A percentile compares a stretch with the other conserved stretches of the same genome.
Conservation (phyloP, 2,797 vertebrate genomes). For the Melanotaenia maccullochi region DNA sequence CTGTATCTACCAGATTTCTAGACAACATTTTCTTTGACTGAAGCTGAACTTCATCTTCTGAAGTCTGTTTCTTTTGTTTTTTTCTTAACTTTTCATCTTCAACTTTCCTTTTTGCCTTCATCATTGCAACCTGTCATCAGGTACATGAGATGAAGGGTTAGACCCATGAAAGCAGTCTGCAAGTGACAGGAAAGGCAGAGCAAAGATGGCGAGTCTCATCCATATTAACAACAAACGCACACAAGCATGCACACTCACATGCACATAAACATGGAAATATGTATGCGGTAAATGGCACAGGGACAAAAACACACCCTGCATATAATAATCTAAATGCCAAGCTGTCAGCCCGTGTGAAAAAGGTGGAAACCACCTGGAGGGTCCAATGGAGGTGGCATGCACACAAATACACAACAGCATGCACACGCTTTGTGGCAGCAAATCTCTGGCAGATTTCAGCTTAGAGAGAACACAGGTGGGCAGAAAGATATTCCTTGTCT, state of each 20-base stretch:
- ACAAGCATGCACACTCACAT: neutral
- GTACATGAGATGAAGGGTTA: conserved; percentile 28
- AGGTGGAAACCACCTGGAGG: conserved; percentile 41
- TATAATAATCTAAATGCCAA: conserved; percentile 33
- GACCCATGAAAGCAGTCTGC: conserved; percentile 44
- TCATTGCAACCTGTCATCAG: conserved; percentile 37
- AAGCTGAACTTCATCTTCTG: conserved; percentile 4
- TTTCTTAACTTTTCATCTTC: conserved; percentile 16
- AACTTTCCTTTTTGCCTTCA: conserved; percentile 19
- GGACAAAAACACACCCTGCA: conserved; percentile 22
- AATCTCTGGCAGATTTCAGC: conserved; percentile 36
- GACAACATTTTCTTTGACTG: neutral
- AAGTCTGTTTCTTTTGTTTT: conserved; percentile 6
- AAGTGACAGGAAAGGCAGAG: conserved; percentile 25
- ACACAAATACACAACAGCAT: conserved; percentile 20
- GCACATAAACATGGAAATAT: conserved; percentile 1
- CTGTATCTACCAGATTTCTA: neutral
- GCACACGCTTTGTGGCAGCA: conserved; percentile 13
- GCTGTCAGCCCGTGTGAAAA: conserved; percentile 27
- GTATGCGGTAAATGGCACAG: conserved; percentile 2
- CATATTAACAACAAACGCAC: conserved; percentile 36
- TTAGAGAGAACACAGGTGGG: conserved; percentile 45
- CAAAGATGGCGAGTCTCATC: conserved; percentile 28
- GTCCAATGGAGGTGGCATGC: neutral
- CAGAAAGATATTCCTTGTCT: conserved; percentile 36